Evolutionary conservation across 1,140 invertebrate genomes (phyloP).

Genomic region (Drosophila repletoides): DNA sequence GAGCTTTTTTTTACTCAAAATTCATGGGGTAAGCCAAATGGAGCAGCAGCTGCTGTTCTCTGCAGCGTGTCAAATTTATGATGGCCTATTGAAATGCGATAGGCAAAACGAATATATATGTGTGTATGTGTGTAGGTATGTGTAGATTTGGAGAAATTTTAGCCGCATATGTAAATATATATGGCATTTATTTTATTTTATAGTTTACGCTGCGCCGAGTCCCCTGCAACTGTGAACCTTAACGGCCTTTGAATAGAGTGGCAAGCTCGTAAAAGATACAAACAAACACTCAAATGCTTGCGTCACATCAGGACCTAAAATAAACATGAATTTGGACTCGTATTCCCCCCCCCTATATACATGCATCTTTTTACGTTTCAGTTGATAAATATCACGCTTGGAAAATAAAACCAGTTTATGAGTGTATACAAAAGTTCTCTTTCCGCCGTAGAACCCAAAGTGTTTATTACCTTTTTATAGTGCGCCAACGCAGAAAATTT

Average conservation of each 20-base stretch:
- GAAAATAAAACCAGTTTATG: constrained; percentile 70
- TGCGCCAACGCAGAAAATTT: constrained; percentile 16
- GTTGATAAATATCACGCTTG: constrained; percentile 56
- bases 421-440: constrained; percentile 11
- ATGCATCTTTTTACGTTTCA: constrained; percentile 16
- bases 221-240: constrained; percentile 31
- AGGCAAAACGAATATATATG: background rate
- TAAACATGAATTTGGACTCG: constrained; percentile 14
- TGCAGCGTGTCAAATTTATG: background rate
- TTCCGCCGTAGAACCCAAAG: constrained; percentile 32
- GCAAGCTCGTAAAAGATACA: constrained; percentile 54
- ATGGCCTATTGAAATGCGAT: constrained; percentile 15
- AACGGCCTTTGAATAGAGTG: constrained; percentile 61
- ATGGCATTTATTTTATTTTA: constrained; percentile 43
- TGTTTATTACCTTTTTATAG: constrained; percentile 57
- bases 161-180: background rate
- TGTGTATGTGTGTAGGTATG: no score
- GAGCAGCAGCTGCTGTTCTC: constrained; percentile 9
- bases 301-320: constrained; percentile 9
- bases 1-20: constrained; percentile 4
- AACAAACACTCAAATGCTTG: constrained; percentile 1
- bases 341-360: no score
- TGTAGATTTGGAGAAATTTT: no score
- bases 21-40: background rate
- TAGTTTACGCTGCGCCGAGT: constrained; percentile 17